These are phyloP conservation scores for Podarcis cretensis DNA, from an alignment of 2,113 vertebrate species.

Conservation along the genomic window DNA sequence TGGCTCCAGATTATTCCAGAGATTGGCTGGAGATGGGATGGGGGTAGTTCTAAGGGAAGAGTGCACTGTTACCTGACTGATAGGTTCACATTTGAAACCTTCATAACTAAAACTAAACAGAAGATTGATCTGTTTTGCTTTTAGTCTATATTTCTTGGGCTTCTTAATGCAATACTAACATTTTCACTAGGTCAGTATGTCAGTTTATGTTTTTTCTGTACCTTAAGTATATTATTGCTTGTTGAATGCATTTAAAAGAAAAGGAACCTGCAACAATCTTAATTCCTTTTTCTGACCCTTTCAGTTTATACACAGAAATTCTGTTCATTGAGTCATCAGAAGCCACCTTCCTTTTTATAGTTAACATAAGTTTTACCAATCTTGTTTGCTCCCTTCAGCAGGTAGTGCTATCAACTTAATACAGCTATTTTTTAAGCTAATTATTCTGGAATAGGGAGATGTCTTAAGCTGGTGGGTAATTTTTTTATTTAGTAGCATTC, in stretches of 20 bases:
- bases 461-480: not conserved
- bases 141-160: not conserved
- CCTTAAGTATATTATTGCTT: not conserved
- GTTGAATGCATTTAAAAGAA: not conserved
- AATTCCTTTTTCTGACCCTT: conserved; percentile 17
- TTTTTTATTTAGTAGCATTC: not conserved
- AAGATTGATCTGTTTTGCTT: not conserved
- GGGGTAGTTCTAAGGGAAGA: conserved; percentile 9
- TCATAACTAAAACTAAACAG: not conserved
- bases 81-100: conserved; percentile 40
- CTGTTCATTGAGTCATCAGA: conserved; percentile 16
- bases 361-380: not conserved
- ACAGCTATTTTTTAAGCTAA: not conserved
- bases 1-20: conserved; percentile 62
- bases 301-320: conserved; percentile 10
- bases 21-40: conserved; percentile 9
- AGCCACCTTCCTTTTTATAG: conserved; percentile 7
- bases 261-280: conserved; percentile 21
- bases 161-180: not conserved
- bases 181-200: not conserved
- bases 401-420: conserved; percentile 16
- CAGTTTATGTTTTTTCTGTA: not conserved
- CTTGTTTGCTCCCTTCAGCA: not conserved
- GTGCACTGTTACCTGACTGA: conserved; percentile 24
- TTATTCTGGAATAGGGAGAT: conserved; percentile 2